Evolutionary conservation across 1,140 invertebrate genomes (phyloP).

Genomic region (Nilaparvata lugens): DNA sequence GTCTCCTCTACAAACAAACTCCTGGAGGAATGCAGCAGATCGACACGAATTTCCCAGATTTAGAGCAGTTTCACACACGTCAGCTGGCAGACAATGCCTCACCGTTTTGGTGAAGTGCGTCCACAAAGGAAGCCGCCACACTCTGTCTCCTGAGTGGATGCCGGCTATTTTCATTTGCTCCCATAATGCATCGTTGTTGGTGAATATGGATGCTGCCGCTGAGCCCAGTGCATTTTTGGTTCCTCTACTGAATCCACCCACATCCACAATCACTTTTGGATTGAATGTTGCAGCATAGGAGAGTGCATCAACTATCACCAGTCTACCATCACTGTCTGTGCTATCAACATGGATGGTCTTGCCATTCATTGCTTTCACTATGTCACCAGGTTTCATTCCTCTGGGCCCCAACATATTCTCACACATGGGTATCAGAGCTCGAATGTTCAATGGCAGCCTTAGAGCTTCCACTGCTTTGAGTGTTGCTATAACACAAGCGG

Average conservation of each 20-base stretch:
- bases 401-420: slow-evolving; percentile 53
- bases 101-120: slow-evolving; percentile 37
- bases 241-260: slow-evolving; percentile 40
- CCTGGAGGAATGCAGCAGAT: slow-evolving; percentile 47
- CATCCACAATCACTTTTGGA: slow-evolving; percentile 47
- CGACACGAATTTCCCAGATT: slow-evolving; percentile 36
- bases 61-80: slow-evolving; percentile 14
- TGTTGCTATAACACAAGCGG: slow-evolving; percentile 46
- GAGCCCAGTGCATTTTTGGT: slow-evolving; percentile 38
- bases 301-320: slow-evolving; percentile 54
- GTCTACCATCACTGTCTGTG: slow-evolving; percentile 54
- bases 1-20: slow-evolving; percentile 43
- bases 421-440: slow-evolving; percentile 44
- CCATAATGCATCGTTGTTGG: slow-evolving; percentile 42
- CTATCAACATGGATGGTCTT: slow-evolving; percentile 55
- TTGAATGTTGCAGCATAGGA: slow-evolving; percentile 39
- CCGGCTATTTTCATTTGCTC: slow-evolving; percentile 40
- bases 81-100: slow-evolving; percentile 31
- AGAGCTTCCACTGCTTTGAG: slow-evolving; percentile 43
- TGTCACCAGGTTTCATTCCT: slow-evolving; percentile 53
- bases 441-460: slow-evolving; percentile 47
- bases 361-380: slow-evolving; percentile 52
- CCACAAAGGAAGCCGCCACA: slow-evolving; percentile 58
- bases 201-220: slow-evolving; percentile 45
- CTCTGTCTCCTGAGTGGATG: slow-evolving; percentile 47